Evolutionary conservation across 2,888 invertebrate genomes (phyloP).

Genomic region (Osmoderma eremita): DNA sequence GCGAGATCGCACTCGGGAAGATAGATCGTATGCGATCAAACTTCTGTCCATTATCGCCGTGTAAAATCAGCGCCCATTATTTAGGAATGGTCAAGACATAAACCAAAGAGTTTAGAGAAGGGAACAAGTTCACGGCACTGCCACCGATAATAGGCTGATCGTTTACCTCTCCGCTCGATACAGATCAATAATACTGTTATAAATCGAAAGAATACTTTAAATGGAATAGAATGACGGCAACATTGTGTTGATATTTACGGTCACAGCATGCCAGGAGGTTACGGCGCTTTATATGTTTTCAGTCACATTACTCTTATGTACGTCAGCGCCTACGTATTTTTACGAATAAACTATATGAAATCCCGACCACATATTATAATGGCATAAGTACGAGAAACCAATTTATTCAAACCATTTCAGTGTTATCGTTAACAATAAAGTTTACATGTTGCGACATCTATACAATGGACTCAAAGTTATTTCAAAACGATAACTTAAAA

Average conservation of each 20-base stretch:
- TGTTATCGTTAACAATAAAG: too few relatives aligned
- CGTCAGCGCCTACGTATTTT: slow-evolving; percentile 40
- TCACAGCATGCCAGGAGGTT: slow-evolving; percentile 41
- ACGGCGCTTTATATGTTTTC: slow-evolving; percentile 42
- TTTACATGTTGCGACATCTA: too few relatives aligned
- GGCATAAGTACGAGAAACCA: too few relatives aligned
- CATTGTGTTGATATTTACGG: slow-evolving; percentile 50
- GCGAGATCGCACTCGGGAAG: slow-evolving; percentile 38
- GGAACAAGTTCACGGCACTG: slow-evolving; percentile 45
- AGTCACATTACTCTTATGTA: slow-evolving; percentile 44
- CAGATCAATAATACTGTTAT: slow-evolving; percentile 53
- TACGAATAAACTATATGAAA: background rate
- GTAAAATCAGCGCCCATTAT: slow-evolving; percentile 48
- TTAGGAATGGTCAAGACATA: slow-evolving; percentile 49
- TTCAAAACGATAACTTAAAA: too few relatives aligned
- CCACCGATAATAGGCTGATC: slow-evolving; percentile 50
- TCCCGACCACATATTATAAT: too few relatives aligned
- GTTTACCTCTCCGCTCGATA: slow-evolving; percentile 50
- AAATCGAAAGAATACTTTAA: slow-evolving; percentile 51
- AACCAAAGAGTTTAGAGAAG: slow-evolving; percentile 46
- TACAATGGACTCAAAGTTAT: too few relatives aligned
- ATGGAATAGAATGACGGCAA: slow-evolving; percentile 51
- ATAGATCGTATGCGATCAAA: slow-evolving; percentile 43
- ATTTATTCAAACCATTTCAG: too few relatives aligned
- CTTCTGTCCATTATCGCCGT: slow-evolving; percentile 47